Percentiles rank a stretch among this genome's conserved stretches.
Evolutionary conservation across 1,140 invertebrate genomes (phyloP).

Genomic region (Trypoxylus dichotomus): DNA sequence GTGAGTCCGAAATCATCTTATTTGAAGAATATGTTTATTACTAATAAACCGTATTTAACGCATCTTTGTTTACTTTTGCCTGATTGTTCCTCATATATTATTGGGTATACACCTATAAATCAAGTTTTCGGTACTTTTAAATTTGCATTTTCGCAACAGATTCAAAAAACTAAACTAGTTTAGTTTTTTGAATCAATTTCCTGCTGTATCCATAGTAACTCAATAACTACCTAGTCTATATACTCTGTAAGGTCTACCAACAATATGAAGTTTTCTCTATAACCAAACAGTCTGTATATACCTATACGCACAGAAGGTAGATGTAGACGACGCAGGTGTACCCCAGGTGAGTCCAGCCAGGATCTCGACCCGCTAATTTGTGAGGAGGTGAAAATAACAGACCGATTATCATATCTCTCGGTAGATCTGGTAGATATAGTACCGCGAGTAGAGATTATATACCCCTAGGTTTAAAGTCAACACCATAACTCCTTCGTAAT

Average conservation of each 20-base stretch:
- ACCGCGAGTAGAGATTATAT: constrained; percentile 40
- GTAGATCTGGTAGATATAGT: constrained; percentile 25
- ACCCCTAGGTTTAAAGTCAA: constrained; percentile 44
- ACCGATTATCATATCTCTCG: constrained; percentile 48
- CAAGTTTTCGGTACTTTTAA: too few relatives aligned
- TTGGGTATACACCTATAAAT: too few relatives aligned
- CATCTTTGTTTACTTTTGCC: too few relatives aligned
- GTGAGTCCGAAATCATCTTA: too few relatives aligned
- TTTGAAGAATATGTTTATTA: too few relatives aligned
- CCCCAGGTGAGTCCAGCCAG: constrained; percentile 38
- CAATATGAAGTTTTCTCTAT: background rate
- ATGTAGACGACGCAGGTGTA: constrained; percentile 40
- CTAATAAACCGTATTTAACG: too few relatives aligned
- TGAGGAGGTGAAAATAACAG: constrained; percentile 51
- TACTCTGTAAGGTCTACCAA: too few relatives aligned
- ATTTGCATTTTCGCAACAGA: too few relatives aligned
- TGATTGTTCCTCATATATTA: too few relatives aligned
- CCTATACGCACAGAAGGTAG: background rate
- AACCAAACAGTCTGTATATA: background rate
- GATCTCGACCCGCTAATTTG: constrained; percentile 48
- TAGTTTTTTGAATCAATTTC: too few relatives aligned
- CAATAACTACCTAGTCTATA: too few relatives aligned
- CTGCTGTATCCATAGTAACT: background rate
- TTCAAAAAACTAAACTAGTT: too few relatives aligned
- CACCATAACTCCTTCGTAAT: constrained; percentile 44